These are phyloP conservation scores for Esox lucius DNA, from an alignment of 2,797 vertebrate species.

Conservation along the genomic window DNA sequence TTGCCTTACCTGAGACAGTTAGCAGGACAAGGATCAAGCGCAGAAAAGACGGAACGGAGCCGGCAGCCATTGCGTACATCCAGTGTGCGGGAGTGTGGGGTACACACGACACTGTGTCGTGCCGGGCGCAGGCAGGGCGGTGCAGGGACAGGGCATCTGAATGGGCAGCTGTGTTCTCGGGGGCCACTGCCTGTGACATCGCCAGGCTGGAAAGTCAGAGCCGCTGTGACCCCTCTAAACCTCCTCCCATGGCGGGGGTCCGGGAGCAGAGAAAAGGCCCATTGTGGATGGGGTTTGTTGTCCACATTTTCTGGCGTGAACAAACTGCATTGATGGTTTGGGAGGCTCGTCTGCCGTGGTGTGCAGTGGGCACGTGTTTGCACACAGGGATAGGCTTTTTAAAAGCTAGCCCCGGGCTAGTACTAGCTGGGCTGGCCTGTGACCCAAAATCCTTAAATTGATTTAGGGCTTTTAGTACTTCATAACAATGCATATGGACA, in stretches of 20 bases:
- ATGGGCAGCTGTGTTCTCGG: slow-evolving; percentile 52
- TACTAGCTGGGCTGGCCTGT: not conserved
- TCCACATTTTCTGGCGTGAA: slow-evolving; percentile 2
- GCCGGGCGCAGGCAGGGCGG: slow-evolving; percentile 9
- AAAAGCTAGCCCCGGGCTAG: not conserved
- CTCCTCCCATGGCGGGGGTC: slow-evolving; percentile 25
- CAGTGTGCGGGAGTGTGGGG: not conserved
- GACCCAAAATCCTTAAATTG: not conserved
- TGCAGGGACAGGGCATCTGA: slow-evolving; percentile 35
- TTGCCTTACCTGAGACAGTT: slow-evolving; percentile 62
- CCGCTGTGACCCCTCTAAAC: slow-evolving; percentile 23
- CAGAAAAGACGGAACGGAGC: slow-evolving; percentile 24
- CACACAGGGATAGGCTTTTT: not conserved
- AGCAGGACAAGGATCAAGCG: slow-evolving; percentile 40
- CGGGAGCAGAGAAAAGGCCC: slow-evolving; percentile 8
- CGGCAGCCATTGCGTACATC: slow-evolving; percentile 57
- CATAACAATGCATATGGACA: not conserved
- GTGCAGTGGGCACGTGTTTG: not conserved
- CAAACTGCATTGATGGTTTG: not conserved
- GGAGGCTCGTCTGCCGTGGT: not conserved
- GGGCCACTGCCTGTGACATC: slow-evolving; percentile 53
- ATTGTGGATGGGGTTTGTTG: not conserved
- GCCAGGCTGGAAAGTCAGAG: slow-evolving; percentile 36
- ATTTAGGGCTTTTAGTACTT: not conserved
- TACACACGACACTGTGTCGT: not conserved